These are phyloP conservation scores for Remorina albescens DNA, from an alignment of 2,797 vertebrate genomes.

Conservation along the genomic window DNA sequence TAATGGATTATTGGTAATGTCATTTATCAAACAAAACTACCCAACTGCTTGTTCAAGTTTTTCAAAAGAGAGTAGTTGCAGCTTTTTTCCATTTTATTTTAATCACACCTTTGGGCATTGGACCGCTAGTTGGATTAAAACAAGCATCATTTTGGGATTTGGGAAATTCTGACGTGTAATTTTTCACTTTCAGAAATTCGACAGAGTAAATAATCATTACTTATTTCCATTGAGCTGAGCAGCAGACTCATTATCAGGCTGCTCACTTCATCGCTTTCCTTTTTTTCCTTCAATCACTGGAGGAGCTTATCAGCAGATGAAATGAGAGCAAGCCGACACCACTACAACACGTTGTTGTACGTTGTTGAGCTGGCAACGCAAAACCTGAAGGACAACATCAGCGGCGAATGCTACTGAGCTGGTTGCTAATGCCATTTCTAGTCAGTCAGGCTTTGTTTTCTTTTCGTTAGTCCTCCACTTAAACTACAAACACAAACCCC, in stretches of 20 bases:
- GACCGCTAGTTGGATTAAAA: neutral
- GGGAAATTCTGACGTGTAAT: neutral
- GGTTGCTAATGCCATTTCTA: no score
- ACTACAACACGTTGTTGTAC: neutral
- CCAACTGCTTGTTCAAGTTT: neutral
- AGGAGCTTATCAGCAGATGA: neutral
- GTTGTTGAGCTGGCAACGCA: neutral
- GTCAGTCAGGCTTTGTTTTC: neutral
- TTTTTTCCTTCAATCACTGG: neutral
- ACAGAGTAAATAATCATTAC: neutral
- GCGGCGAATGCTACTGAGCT: neutral
- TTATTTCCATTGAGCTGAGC: neutral
- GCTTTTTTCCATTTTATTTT: neutral
- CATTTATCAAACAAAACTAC: neutral
- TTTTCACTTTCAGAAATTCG: neutral
- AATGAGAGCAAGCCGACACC: neutral
- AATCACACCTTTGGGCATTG: neutral
- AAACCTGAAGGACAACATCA: neutral
- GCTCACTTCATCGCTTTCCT: neutral
- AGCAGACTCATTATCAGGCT: neutral
- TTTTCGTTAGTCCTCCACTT: neutral
- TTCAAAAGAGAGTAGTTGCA: neutral
- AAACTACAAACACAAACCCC: neutral
- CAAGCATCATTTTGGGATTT: neutral
- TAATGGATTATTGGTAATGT: neutral